A percentile compares a stretch with the other conserved stretches of the same genome.
phyloP scores from a whole-genome alignment of 2,888 invertebrate genomes.

The Aphodius granarius region DNA sequence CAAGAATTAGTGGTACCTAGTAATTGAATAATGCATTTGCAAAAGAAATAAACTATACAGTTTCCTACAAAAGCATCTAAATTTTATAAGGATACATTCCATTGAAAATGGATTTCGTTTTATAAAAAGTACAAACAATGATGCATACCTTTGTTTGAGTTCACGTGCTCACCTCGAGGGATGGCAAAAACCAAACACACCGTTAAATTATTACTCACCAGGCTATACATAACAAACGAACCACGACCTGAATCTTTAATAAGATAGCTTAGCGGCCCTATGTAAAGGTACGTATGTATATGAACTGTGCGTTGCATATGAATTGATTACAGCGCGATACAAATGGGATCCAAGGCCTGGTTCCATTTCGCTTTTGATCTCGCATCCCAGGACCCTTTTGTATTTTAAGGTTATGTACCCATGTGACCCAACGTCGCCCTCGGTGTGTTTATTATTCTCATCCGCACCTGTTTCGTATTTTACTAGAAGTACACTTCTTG shows the following conservation, averaged over 20 bases:
- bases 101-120: no score
- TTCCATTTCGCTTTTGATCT: not conserved
- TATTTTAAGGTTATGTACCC: not conserved
- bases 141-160: not conserved
- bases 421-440: not conserved
- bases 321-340: not conserved
- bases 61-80: no score
- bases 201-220: not conserved
- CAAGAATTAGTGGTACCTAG: no score
- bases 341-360: not conserved
- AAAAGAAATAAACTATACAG: no score
- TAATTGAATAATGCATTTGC: no score
- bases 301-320: not conserved
- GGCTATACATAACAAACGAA: not conserved
- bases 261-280: not conserved
- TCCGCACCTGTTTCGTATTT: not conserved
- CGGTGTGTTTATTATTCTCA: not conserved
- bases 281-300: no score
- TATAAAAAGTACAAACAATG: not conserved
- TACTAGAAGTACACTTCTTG: not conserved
- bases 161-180: not conserved
- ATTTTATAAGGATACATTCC: no score
- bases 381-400: not conserved
- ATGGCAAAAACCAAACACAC: not conserved
- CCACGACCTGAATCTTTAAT: not conserved